A percentile compares a stretch with the other conserved stretches of the same genome.
phyloP scores from a whole-genome alignment of 2,797 vertebrate genomes.

The Pogoniulus pusillus region DNA sequence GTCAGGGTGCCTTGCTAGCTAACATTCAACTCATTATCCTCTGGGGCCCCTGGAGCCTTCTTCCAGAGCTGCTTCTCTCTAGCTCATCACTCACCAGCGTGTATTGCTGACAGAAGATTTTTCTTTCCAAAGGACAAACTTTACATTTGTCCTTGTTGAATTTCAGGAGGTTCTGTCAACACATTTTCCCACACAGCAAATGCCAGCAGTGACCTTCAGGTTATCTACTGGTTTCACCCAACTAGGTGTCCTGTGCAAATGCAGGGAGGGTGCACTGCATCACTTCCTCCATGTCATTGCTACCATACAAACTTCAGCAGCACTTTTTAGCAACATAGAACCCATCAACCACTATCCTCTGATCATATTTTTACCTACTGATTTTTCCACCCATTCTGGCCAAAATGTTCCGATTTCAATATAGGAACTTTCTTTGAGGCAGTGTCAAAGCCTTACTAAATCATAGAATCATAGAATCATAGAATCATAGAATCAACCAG shows the following conservation, averaged over 20 bases:
- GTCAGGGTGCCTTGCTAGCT: background rate
- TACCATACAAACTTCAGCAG: background rate
- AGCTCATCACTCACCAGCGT: too few relatives aligned
- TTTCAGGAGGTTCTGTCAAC: background rate
- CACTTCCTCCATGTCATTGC: background rate
- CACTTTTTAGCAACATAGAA: background rate
- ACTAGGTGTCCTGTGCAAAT: background rate
- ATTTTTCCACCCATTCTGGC: background rate
- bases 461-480: too few relatives aligned
- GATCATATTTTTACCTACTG: background rate
- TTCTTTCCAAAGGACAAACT: too few relatives aligned
- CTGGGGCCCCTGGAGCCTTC: too few relatives aligned
- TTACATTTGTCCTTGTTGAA: too few relatives aligned
- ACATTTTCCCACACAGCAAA: background rate
- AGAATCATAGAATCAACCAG: too few relatives aligned
- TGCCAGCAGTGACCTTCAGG: background rate
- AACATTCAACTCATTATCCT: background rate
- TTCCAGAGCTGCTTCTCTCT: background rate
- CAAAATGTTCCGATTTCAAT: background rate
- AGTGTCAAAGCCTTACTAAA: background rate
- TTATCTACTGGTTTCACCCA: too few relatives aligned
- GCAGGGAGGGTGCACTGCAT: background rate
- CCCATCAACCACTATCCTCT: background rate
- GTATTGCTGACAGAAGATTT: too few relatives aligned
- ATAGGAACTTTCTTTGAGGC: background rate